phyloP scores from a whole-genome alignment of 2,797 vertebrate species.

The Eleutherodactylus coqui region DNA sequence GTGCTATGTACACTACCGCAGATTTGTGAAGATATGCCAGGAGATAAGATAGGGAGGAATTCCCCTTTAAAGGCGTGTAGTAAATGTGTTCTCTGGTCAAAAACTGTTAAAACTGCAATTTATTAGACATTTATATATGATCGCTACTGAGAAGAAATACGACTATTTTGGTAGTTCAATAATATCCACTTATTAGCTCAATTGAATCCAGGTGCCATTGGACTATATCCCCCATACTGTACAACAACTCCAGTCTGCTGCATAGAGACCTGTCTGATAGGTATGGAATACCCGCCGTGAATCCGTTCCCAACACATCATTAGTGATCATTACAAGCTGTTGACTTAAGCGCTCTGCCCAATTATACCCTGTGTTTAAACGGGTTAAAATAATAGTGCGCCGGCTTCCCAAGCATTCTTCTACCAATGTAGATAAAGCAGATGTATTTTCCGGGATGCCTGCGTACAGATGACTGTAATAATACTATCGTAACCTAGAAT shows the following conservation, averaged over 20 bases:
- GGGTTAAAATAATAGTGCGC: constrained; percentile 41
- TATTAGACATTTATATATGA: no score
- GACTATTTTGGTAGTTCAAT: not conserved
- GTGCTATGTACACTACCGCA: no score
- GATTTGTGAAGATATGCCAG: not conserved
- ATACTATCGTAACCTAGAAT: constrained; percentile 6
- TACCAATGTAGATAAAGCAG: not conserved
- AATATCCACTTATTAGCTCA: not conserved
- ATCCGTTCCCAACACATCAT: constrained; percentile 37
- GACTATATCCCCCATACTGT: not conserved
- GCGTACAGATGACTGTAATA: not conserved
- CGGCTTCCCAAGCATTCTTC: constrained; percentile 38
- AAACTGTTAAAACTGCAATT: no score
- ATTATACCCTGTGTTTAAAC: constrained; percentile 44
- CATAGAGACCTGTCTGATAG: constrained; percentile 7
- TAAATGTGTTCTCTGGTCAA: no score
- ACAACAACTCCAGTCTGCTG: not conserved
- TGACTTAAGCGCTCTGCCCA: constrained; percentile 24
- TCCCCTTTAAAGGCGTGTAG: no score
- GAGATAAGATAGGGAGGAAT: no score
- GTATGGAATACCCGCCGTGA: constrained; percentile 35
- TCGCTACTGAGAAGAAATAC: not conserved
- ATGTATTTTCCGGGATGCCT: constrained; percentile 4
- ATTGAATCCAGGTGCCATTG: not conserved
- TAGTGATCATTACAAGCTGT: constrained; percentile 36